Conservation (phyloP, 2,113 vertebrate genomes). For the Piprites chloris region DNA sequence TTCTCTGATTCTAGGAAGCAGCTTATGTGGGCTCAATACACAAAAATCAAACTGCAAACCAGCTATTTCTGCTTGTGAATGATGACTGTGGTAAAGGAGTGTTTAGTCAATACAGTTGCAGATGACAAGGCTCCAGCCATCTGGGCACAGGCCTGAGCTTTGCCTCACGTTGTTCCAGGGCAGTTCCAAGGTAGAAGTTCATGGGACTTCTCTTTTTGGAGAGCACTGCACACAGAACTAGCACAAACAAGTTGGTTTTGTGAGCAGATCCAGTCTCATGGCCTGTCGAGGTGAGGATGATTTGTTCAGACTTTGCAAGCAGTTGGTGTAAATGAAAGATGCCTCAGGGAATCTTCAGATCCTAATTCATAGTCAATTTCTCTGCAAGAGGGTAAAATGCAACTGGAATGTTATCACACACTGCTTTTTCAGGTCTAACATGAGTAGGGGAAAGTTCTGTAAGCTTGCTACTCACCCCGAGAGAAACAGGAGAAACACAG, state of each 20-base stretch:
- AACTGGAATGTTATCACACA: not conserved
- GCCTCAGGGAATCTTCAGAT: not conserved
- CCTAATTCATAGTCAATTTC: not conserved
- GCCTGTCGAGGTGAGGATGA: too few relatives aligned
- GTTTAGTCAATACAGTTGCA: not conserved
- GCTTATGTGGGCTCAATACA: not conserved
- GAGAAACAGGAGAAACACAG: not conserved
- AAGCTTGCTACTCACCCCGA: not conserved
- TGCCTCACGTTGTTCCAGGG: not conserved
- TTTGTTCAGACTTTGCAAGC: not conserved
- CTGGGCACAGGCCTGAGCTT: accelerated
- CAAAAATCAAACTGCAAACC: not conserved
- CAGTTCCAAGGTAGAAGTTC: not conserved
- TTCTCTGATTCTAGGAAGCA: not conserved
- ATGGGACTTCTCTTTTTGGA: not conserved
- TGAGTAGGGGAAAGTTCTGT: not conserved
- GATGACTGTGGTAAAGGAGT: not conserved
- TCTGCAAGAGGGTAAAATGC: not conserved
- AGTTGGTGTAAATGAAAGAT: not conserved
- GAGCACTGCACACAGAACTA: not conserved
- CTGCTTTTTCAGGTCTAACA: not conserved
- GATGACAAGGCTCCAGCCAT: not conserved
- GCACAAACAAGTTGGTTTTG: not conserved
- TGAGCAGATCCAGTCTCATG: accelerated
- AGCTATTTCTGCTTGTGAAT: not conserved